Evolutionary conservation across 2,113 vertebrate genomes (phyloP), one percentile per base, ranked within the genome.

Genomic region (Pogona vitticeps): DNA sequence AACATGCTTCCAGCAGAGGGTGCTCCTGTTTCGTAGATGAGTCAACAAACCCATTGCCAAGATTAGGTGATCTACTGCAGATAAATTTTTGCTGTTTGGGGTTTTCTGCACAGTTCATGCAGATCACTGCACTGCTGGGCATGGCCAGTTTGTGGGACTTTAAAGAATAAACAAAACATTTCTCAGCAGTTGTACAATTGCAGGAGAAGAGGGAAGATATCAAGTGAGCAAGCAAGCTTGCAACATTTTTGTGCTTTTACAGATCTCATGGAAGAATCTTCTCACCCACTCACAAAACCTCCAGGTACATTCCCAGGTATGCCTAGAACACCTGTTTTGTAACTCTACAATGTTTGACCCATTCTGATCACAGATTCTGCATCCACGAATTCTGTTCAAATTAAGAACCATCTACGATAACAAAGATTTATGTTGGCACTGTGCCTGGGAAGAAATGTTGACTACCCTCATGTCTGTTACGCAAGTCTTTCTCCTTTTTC

Each of bases 1-100:
- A 33, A 14, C 40, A 28, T 40, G 46, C 46, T 3, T 20, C 70
- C 87, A 88, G 82, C 33, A 88, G 87, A 31, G 42, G 82, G 76
- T 1, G 1, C 5, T 73, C n/a, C 12, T 23, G 76, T n/a, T 52
- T 84, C 40, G n/a, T 8, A 75, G 58, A 52, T 79, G 79, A 28
- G 46, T 28, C 40, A 18, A 1, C 36, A 28, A 17, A 13, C 2
- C 15, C 36, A 67, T 9, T 14, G 28, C 10, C 40, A 46, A 7
- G 3, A 26, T 12, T n/a, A 17, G 26, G 23, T 28, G n/a, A 28
- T 63, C n/a, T n/a, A n/a, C n/a, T n/a, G n/a, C n/a, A n/a, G n/a
- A n/a, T n/a, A n/a, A n/a, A n/a, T n/a, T n/a, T n/a, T n/a, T n/a
- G n/a, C n/a, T n/a, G n/a, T n/a, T n/a, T n/a, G n/a, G n/a, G n/a